Percentiles rank a stretch among this genome's conserved stretches.
Conservation (phyloP, 1,140 invertebrate species). For the Sitobion miscanthi region DNA sequence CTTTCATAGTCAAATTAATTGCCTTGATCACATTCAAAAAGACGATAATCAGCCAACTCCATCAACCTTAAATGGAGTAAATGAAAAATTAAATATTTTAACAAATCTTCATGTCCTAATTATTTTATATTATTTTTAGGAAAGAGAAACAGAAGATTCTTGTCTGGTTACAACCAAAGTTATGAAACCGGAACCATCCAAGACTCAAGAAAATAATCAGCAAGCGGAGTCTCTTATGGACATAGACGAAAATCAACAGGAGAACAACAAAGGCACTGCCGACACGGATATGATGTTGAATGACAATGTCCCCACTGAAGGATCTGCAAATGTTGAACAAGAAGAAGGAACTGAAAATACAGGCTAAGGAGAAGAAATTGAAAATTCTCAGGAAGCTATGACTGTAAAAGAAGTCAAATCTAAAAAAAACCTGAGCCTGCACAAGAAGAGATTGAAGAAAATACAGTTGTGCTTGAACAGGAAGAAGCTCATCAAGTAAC, state of each 20-base stretch:
- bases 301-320: constrained; percentile 12
- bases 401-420: no score
- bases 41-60: not conserved
- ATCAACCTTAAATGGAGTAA: not conserved
- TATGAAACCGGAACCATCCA: not conserved
- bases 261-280: not conserved
- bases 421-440: not conserved
- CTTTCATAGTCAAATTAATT: constrained; percentile 52
- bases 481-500: not conserved
- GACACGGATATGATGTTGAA: constrained; percentile 43
- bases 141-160: not conserved
- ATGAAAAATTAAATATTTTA: not conserved
- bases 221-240: not conserved
- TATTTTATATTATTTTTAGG: not conserved
- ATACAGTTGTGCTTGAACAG: not conserved
- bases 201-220: not conserved
- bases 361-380: no score
- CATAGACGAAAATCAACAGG: not conserved
- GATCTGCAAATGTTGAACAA: not conserved
- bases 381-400: no score
- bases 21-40: constrained; percentile 4
- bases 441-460: not conserved
- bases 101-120: not conserved
- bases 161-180: not conserved
- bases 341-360: not conserved